phyloP scores from a whole-genome alignment of 2,888 invertebrate species.

The Dioctria linearis region DNA sequence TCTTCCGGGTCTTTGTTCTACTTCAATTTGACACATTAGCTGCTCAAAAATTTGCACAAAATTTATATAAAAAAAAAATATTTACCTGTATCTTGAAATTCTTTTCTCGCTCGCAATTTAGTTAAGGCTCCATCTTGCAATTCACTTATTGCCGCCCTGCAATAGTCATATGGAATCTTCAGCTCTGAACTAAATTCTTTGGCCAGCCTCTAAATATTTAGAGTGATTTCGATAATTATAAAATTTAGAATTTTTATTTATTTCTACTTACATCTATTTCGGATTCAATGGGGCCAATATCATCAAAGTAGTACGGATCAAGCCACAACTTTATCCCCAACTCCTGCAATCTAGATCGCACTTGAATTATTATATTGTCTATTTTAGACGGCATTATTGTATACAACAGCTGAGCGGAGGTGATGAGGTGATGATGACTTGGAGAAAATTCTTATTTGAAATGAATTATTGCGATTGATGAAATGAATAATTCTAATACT shows the following conservation, averaged over 20 bases:
- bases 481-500: not conserved
- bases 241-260: conserved; percentile 57
- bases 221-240: conserved; percentile 20
- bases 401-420: not conserved
- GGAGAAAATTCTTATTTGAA: no score
- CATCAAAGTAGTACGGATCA: conserved; percentile 77
- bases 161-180: conserved; percentile 72
- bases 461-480: not conserved
- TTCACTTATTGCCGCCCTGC: conserved; percentile 75
- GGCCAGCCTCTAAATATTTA: conserved; percentile 75
- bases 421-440: not conserved
- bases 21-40: no score
- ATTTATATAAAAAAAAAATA: not conserved
- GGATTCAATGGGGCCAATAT: conserved; percentile 71
- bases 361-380: conserved; percentile 78
- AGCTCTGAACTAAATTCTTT: conserved; percentile 74
- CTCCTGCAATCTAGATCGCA: conserved; percentile 78
- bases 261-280: conserved; percentile 68
- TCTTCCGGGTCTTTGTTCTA: no score
- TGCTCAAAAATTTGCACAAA: no score
- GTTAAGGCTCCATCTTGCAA: conserved; percentile 81
- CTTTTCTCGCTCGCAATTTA: conserved; percentile 79
- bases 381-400: conserved; percentile 64
- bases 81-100: conserved; percentile 76
- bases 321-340: conserved; percentile 84